Evolutionary conservation across 2,888 invertebrate genomes (phyloP).

Genomic region (Lomographa bimaculata): DNA sequence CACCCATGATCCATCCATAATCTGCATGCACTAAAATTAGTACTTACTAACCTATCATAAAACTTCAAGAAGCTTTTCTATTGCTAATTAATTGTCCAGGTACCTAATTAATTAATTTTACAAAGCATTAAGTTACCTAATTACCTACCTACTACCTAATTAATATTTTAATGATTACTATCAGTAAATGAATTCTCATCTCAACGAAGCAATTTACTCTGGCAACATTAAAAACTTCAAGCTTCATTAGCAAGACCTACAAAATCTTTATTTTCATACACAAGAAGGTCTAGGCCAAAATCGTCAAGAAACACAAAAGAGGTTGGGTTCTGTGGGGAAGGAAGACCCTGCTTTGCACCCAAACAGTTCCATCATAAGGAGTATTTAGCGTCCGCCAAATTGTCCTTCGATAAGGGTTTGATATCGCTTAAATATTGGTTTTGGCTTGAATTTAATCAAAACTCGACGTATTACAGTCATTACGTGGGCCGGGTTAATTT

Average conservation of each 20-base stretch:
- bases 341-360: not conserved
- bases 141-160: too few species aligned
- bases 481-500: slow-evolving; percentile 69
- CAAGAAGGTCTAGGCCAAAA: slow-evolving; percentile 31
- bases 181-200: too few species aligned
- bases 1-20: too few species aligned
- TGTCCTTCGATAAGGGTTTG: slow-evolving; percentile 58
- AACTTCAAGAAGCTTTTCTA: too few species aligned
- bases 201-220: slow-evolving; percentile 5
- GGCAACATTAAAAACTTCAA: slow-evolving; percentile 7
- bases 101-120: too few species aligned
- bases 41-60: too few species aligned
- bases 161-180: too few species aligned
- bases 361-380: slow-evolving; percentile 2
- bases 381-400: slow-evolving; percentile 41
- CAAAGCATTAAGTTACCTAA: too few species aligned
- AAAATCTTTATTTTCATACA: slow-evolving; percentile 32
- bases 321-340: slow-evolving; percentile 36
- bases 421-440: slow-evolving; percentile 80
- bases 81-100: too few species aligned
- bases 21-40: too few species aligned
- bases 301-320: slow-evolving; percentile 38
- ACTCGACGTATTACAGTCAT: slow-evolving; percentile 71
- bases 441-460: slow-evolving; percentile 77
- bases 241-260: slow-evolving; percentile 13